phyloP scores from a whole-genome alignment of 2,888 invertebrate genomes.

The Volucella zonaria region DNA sequence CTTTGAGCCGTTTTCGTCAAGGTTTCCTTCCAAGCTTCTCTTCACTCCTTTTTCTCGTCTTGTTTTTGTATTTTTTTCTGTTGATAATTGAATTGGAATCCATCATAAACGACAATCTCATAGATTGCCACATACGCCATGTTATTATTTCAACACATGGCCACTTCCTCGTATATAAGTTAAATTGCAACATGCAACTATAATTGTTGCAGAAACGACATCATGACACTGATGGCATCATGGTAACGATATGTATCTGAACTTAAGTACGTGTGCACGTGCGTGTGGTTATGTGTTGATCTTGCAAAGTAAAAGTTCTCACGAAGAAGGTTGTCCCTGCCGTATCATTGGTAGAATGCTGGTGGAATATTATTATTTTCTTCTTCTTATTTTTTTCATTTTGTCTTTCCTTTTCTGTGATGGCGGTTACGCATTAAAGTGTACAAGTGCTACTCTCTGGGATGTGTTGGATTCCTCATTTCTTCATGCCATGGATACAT shows the following conservation, averaged over 20 bases:
- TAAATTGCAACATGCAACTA: constrained; percentile 44
- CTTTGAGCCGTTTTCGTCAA: too few relatives aligned
- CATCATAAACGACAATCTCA: constrained; percentile 29
- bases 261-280: constrained; percentile 16
- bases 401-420: constrained; percentile 26
- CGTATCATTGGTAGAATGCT: constrained; percentile 51
- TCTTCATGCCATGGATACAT: constrained; percentile 27
- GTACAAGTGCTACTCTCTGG: background rate
- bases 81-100: constrained; percentile 22
- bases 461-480: constrained; percentile 26
- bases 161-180: background rate
- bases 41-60: background rate
- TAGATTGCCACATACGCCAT: constrained; percentile 24
- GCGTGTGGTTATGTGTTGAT: constrained; percentile 8
- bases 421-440: constrained; percentile 52
- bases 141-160: constrained; percentile 43
- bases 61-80: background rate
- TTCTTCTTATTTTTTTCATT: constrained; percentile 26
- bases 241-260: constrained; percentile 57
- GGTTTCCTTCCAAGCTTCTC: background rate
- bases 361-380: constrained; percentile 31
- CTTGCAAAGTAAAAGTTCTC: constrained; percentile 27
- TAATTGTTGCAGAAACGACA: constrained; percentile 47
- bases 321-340: constrained; percentile 59
- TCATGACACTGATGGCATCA: constrained; percentile 60